Evolutionary conservation across 2,888 invertebrate genomes (phyloP), one percentile per base, ranked within the genome.

Genomic region (Orgyia antiqua): DNA sequence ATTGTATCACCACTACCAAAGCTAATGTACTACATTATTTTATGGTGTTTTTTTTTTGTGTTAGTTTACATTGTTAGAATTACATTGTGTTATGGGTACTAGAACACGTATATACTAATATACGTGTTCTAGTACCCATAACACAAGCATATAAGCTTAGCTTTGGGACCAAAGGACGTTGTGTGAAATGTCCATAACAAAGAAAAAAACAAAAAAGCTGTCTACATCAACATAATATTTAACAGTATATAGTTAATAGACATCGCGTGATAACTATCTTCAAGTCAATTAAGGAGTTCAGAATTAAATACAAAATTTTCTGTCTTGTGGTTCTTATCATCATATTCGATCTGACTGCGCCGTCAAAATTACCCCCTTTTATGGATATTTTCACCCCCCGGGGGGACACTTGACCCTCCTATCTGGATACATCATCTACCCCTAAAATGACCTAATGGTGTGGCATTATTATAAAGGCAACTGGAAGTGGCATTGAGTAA

Each of bases 391-490:
- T 70, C 67, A 62, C 82, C 83, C 82, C 77, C 76, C 47, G 61
- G 79, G 80, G 80, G 79, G 79, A 83, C 82, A 83, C 82, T 84
- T 83, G 83, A 86, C 83, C 82, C 73, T 65, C 67, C 64, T 76
- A 82, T 83, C 82, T 82, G 68, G 71, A 80, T 61, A 79, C 83
- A 83, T 83, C 84, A 84, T 84, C 82, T 77, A 80, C 84, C 83
- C 83, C 77, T 73, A 69, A 72, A 77, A 66, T 69, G 67, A 70
- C 69, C 77, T 82, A 83, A 84, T 83, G 83, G 57, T 57, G 58
- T 60, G 68, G 66, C 72, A 61, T 34, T 33, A 51, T 52, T 41
- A 45, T 61, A 65, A 33, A 47, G 25, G 32, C 25, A 29, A 48
- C 55, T 66, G 42, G 72, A 78, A 63, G 44, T 38, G 68, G 23